Conservation (phyloP, 1,140 invertebrate species). For the Argopecten irradians region DNA sequence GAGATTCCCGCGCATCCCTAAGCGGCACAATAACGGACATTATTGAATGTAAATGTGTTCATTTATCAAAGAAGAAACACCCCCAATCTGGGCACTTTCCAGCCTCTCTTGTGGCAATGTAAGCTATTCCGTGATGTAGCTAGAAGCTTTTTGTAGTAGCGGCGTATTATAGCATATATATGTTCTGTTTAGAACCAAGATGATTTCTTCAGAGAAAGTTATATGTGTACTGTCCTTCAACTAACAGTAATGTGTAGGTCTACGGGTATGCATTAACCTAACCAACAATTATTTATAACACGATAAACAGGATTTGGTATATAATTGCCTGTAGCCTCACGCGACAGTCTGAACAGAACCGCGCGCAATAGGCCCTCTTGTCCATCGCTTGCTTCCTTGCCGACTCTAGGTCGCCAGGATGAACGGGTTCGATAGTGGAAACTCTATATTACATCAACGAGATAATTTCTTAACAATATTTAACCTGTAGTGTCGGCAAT, state of each 20-base stretch:
- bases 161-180: constrained; percentile 2
- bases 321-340: constrained; percentile 15
- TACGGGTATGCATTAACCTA: background rate
- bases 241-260: background rate
- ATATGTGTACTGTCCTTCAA: constrained; percentile 22
- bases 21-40: background rate
- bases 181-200: constrained; percentile 10
- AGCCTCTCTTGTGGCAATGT: background rate
- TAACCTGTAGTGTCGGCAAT: background rate
- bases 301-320: constrained; percentile 11
- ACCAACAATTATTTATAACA: constrained; percentile 23
- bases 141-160: background rate
- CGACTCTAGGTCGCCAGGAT: background rate
- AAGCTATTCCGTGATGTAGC: background rate
- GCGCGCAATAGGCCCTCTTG: background rate
- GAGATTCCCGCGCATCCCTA: background rate
- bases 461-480: background rate
- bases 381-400: background rate
- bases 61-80: background rate
- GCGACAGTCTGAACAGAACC: background rate
- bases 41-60: constrained; percentile 23
- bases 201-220: constrained; percentile 17
- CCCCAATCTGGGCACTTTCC: constrained; percentile 3
- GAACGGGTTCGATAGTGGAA: background rate
- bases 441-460: background rate